phyloP scores from a whole-genome alignment of 2,113 vertebrate genomes.

The Solea solea region DNA sequence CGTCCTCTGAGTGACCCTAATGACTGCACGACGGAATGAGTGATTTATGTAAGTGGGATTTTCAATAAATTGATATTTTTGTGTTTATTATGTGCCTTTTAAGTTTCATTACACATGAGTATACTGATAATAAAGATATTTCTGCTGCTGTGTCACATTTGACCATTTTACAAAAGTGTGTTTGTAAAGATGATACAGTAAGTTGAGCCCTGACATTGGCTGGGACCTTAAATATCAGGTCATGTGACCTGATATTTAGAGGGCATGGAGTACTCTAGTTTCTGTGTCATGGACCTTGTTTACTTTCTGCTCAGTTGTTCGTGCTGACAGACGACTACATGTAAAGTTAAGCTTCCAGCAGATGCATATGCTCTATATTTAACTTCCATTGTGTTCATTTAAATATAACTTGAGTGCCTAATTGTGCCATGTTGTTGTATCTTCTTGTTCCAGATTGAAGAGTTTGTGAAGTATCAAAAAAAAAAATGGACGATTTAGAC shows the following conservation, averaged over 20 bases:
- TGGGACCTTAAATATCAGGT: slow-evolving; percentile 39
- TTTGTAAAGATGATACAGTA: slow-evolving; percentile 31
- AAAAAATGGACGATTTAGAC: slow-evolving; percentile 92
- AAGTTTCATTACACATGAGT: neutral
- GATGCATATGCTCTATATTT: slow-evolving; percentile 32
- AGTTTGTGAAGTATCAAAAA: slow-evolving; percentile 32
- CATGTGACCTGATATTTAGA: slow-evolving; percentile 46
- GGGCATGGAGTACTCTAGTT: slow-evolving; percentile 52
- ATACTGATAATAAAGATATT: neutral
- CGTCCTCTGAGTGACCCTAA: neutral
- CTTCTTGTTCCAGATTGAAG: slow-evolving; percentile 65
- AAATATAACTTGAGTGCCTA: neutral
- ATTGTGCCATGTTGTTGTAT: neutral
- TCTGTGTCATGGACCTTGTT: slow-evolving; percentile 53
- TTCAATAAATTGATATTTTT: too few species aligned
- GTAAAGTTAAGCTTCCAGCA: slow-evolving; percentile 18
- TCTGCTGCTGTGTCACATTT: neutral
- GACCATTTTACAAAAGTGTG: neutral
- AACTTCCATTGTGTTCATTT: slow-evolving; percentile 25
- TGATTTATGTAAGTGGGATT: too few species aligned
- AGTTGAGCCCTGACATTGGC: slow-evolving; percentile 10
- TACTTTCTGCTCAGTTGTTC: slow-evolving; percentile 25
- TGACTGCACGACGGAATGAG: neutral
- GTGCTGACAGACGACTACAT: slow-evolving; percentile 22
- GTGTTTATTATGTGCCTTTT: too few species aligned